phyloP scores from a whole-genome alignment of 2,113 vertebrate species.

The Picathartes gymnocephalus region DNA sequence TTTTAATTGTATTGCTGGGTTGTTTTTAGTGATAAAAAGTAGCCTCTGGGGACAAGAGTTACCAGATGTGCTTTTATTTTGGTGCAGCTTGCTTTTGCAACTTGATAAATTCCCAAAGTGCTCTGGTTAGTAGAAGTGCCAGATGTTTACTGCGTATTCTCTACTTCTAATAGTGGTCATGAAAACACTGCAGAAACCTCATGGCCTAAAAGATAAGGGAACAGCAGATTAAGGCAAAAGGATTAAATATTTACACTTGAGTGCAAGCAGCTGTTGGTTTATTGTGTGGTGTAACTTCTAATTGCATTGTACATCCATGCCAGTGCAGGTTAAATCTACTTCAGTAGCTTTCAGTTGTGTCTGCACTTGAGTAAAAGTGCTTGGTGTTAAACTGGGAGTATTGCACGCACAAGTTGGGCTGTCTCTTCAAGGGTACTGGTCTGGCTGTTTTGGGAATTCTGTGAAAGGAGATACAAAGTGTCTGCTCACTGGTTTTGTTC shows the following conservation, averaged over 20 bases:
- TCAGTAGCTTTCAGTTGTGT: background rate
- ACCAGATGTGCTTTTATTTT: conserved; percentile 51
- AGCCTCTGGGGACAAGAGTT: background rate
- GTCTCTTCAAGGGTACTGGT: background rate
- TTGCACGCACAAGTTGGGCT: background rate
- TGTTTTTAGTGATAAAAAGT: background rate
- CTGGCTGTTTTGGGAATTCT: background rate
- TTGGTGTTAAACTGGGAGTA: background rate
- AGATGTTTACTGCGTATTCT: conserved; percentile 32
- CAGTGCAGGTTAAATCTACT: background rate
- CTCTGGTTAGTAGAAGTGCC: background rate
- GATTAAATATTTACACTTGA: background rate
- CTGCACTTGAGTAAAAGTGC: background rate
- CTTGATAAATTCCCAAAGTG: conserved; percentile 25
- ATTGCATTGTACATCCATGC: background rate
- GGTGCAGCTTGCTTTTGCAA: background rate
- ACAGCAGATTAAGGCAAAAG: background rate
- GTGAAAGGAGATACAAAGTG: background rate
- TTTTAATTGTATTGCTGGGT: background rate
- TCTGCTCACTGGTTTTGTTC: background rate
- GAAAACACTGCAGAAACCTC: background rate
- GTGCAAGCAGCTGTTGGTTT: background rate
- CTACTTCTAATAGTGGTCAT: background rate
- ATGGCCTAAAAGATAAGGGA: background rate
- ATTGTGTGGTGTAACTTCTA: background rate